Base-by-base conservation (phyloP, 2,797 vertebrate genomes). In the Enteromius paludinosus region DNA sequence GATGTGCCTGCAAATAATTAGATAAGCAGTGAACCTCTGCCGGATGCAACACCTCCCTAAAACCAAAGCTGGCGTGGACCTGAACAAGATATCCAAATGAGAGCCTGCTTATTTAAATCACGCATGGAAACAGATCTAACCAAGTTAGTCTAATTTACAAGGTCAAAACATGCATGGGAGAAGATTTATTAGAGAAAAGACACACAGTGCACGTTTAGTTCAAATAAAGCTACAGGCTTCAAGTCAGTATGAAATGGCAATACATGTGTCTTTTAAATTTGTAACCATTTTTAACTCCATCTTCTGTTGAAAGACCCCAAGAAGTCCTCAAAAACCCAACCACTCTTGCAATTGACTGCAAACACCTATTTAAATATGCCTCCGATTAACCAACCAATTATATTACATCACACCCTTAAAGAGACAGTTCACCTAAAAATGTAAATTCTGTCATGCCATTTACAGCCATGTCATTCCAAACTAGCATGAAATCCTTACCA, bases 1-100 rank as follows among this genome's bases (percentile, higher is more conserved):
- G 72, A 66, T 20, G 23, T n/a, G 35, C n/a, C 45, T 83, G 38
- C 59, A 49, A 83, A 79, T 59, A 83, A 71, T 76, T 59, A 66
- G 78, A 83, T 77, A 86, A 86, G 78, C 65, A 54, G 23, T 41
- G 47, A 43, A 61, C 8, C 15, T 43, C 47, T 52, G 45, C 68
- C 15, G 69, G 69, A 30, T 73, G 17, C 47, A 35, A 38, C 54
- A 66, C 18, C 65, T 75, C 47, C 47, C 65, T 79, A 71, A 79
- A 49, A 71, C 45, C 61, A 82, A 82, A 65, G 33, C 79, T 38
- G 68, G 68, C 15, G 0, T 25, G 28, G 28, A 76, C n/a, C 65
- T 1, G 4, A 75, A 64, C 61, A 11, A 68, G 56, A 59, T 56
- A 71, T 65, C 66, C 56, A 76, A 72, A 76, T 76, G 45, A 74